phyloP scores from a whole-genome alignment of 2,888 invertebrate species.

The Omphaloscelis lunosa region DNA sequence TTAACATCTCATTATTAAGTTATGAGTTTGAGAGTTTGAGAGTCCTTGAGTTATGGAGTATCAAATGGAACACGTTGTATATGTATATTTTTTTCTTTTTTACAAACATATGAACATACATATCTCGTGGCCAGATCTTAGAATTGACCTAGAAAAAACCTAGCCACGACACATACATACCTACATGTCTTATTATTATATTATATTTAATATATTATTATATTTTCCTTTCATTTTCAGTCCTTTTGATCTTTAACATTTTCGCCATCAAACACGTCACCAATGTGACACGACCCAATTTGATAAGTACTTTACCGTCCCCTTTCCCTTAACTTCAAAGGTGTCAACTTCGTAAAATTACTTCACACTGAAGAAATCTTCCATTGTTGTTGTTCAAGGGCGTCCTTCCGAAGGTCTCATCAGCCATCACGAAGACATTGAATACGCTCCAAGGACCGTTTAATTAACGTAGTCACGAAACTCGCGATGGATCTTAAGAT shows the following conservation, averaged over 20 bases:
- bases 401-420: slow-evolving; percentile 52
- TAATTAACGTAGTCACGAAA: slow-evolving; percentile 75
- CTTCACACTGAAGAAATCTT: slow-evolving; percentile 12
- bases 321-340: slow-evolving; percentile 19
- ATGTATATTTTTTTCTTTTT: too few relatives aligned
- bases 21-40: too few relatives aligned
- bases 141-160: too few relatives aligned
- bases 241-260: not conserved
- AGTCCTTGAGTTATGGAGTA: too few relatives aligned
- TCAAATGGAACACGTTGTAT: too few relatives aligned
- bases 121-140: too few relatives aligned
- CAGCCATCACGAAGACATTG: slow-evolving; percentile 70
- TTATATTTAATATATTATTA: too few relatives aligned
- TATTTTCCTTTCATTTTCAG: not conserved
- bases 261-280: not conserved
- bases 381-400: slow-evolving; percentile 38
- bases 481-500: slow-evolving; percentile 71
- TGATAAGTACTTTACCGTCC: not conserved
- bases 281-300: slow-evolving; percentile 8
- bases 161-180: too few relatives aligned
- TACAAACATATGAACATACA: too few relatives aligned
- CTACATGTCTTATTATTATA: too few relatives aligned
- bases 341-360: slow-evolving; percentile 19
- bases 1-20: too few relatives aligned
- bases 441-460: slow-evolving; percentile 68